Base-by-base conservation (phyloP, 1,140 invertebrate genomes). In the Magallana ariakensis region DNA sequence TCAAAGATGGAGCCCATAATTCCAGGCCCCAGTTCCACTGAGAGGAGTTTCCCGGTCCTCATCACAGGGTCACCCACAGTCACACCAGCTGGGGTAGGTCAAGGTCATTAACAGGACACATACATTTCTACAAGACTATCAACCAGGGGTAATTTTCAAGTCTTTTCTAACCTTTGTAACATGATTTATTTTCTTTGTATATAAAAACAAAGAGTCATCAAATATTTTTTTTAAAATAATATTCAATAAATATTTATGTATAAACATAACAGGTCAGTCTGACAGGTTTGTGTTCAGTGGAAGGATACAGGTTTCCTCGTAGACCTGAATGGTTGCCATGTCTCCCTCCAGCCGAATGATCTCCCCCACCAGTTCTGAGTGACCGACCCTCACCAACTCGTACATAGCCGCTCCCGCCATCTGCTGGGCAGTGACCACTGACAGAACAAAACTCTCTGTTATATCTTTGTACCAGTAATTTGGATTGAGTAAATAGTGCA, bases 381-480 rank as follows among this genome's bases (percentile, higher is more conserved):
- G 99, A 16, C 99, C 99, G 10, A 99, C 99, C 93, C 99, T 96
- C 83, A 99, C 99, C 95, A 99, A 95, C 95, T 99, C 99, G 96
- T 99, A 99, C 99, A 99, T 99, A 96, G 99, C 99, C 13, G 99
- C 98, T 89, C 99, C 99, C 88, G 98, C 97, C 99, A 99, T 99
- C 93, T 98, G 97, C 95, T 99, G 98, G 86, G 99, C 99, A 19
- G 98, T 99, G 57, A 99, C 99, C 92, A 99, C 99, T 99, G 94
- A 94, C 19, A 57, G 19, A 85, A 46, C 0, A 2, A 46, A 46
- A 46, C 33, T 46, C 33, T 46, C 33, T 0, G 33, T 46, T 46
- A 46, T 46, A 46, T 46, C 33, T 46, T 46, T 5, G 1, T 46
- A 1, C 1, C 2, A 3, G 33, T 46, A 46, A 46, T 46, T 46